Conservation (phyloP, 2,888 invertebrate species). For the Nemoura dubitans region DNA sequence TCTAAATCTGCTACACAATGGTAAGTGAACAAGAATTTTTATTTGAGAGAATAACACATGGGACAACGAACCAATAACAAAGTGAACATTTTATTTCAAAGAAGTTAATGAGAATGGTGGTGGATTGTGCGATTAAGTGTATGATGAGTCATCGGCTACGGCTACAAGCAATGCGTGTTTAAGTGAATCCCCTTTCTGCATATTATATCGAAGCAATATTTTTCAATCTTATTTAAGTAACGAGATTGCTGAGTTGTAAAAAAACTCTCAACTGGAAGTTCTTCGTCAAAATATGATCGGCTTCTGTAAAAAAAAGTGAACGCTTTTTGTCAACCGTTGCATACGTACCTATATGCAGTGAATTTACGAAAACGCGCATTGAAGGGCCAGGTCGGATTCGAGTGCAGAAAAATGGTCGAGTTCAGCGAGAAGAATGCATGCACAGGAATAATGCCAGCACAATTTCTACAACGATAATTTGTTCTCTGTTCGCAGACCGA, state of each 20-base stretch:
- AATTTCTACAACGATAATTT: neutral
- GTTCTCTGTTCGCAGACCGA: conserved; percentile 48
- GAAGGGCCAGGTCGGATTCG: neutral
- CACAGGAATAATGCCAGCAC: neutral
- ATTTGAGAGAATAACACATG: conserved; percentile 42
- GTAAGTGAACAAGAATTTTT: conserved; percentile 62
- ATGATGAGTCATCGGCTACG: neutral
- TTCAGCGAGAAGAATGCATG: no score
- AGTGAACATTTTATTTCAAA: conserved; percentile 54
- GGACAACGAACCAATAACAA: neutral
- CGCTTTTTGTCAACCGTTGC: neutral
- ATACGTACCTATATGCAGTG: neutral
- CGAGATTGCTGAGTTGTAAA: neutral
- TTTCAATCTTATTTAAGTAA: neutral
- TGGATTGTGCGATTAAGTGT: neutral
- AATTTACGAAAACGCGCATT: neutral
- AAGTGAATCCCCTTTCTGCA: neutral
- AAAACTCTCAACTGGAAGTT: neutral
- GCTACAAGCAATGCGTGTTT: neutral
- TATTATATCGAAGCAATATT: neutral
- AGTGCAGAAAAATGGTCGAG: no score
- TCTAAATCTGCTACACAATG: conserved; percentile 74
- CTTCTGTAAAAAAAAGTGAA: neutral
- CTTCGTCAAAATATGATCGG: neutral
- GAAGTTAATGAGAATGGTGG: neutral